Evolutionary conservation across 2,113 vertebrate genomes (phyloP).

Genomic region (Columba janthina): DNA sequence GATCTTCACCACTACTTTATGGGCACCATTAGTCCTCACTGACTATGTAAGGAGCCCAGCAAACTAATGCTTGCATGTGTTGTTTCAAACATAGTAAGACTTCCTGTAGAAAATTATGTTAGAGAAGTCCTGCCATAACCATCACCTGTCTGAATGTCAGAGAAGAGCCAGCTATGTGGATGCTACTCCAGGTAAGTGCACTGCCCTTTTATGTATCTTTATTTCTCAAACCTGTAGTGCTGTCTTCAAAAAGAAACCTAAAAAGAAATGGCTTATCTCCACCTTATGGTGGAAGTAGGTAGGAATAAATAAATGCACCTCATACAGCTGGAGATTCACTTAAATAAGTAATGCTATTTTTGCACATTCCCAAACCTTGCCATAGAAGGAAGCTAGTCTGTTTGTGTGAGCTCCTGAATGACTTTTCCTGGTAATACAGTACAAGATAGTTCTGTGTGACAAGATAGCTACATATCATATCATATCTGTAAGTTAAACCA

Average conservation of each 20-base stretch:
- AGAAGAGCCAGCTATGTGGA: not conserved
- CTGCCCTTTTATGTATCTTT: not conserved
- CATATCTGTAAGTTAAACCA: fast-evolving
- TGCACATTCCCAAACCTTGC: not conserved
- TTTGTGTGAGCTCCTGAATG: not conserved
- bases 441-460: not conserved
- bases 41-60: not conserved
- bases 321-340: not conserved
- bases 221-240: not conserved
- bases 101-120: not conserved
- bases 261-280: not conserved
- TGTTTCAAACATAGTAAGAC: not conserved
- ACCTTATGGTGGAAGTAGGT: fast-evolving
- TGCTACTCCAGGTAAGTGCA: not conserved
- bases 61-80: not conserved
- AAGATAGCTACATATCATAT: not conserved
- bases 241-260: not conserved
- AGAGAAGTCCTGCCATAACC: not conserved
- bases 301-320: not conserved
- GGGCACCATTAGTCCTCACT: not conserved
- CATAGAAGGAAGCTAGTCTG: not conserved
- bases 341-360: not conserved
- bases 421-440: not conserved
- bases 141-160: not conserved
- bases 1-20: not conserved